Base-by-base conservation (phyloP, 2,797 vertebrate species). In the Syndactyla subalaris region DNA sequence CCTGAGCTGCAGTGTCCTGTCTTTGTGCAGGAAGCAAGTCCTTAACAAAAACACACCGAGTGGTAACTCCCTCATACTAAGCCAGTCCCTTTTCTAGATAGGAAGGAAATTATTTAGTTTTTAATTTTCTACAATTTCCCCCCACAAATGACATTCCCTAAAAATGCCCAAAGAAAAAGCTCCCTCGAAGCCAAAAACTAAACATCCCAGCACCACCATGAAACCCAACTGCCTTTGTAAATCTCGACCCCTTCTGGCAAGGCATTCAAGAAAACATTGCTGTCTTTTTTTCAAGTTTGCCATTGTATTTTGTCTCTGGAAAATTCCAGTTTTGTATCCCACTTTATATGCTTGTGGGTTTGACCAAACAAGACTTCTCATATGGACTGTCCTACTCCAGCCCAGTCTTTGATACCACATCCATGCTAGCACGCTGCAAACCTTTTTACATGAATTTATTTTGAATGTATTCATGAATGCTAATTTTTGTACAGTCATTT, bases 121-220 rank as follows among this genome's bases (percentile, higher is more conserved):
- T 39, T 3, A 7, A 13, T 41, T 22, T 78, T 82, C 65, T 30
- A 41, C 21, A 18, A 9, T 29, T 49, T 58, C 14, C 1, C 21
- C 14, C 9, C 10, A 79, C 12, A 82, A 85, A 36, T 55, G 79
- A 34, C 1, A 12, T 0, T 3, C 4, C 30, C 9, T 8, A 77
- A 84, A 62, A 38, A 43, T 5, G 0, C 3, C 2, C 6, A 51
- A 41, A 7, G 5, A 59, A 32, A 16, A 29, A 27, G 1, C 43
- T 6, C 17, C 32, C 13, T 46, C 39, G 41, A 61, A 55, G 7
- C 8, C 9, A 43, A 38, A 79, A 43, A 3, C 21, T 15, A 15
- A 83, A 59, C 15, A 51, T 7, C 2, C 10, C 9, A 21, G 18
- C 10, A 23, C 20, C 18, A 43, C 54, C 52, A 19, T 0, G 0